Conservation (phyloP, 2,888 invertebrate genomes). For the Neria commutata region DNA sequence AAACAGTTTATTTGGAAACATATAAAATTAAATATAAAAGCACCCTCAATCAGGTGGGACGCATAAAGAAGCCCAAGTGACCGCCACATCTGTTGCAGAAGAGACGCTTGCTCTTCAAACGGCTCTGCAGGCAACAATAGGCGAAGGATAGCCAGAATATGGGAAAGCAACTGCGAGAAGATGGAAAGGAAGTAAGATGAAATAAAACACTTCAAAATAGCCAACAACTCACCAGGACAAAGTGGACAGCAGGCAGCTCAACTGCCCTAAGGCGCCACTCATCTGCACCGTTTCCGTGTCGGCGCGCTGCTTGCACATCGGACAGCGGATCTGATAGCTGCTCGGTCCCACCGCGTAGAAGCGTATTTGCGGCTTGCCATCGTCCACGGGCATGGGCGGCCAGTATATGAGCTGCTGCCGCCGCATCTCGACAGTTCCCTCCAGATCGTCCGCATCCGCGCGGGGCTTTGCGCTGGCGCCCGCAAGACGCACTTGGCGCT, state of each 20-base stretch:
- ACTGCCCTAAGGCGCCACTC: conserved; percentile 46
- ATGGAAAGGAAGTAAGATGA: not conserved
- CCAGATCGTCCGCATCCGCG: conserved; percentile 23
- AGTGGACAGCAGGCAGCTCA: conserved; percentile 49
- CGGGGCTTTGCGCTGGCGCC: conserved; percentile 15
- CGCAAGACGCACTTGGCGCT: conserved; percentile 25
- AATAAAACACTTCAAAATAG: not conserved
- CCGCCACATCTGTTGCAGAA: conserved; percentile 59
- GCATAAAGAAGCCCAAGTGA: conserved; percentile 55
- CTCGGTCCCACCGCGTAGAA: conserved; percentile 56
- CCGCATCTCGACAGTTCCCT: conserved; percentile 18
- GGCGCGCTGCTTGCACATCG: conserved; percentile 47
- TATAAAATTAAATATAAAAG: not conserved
- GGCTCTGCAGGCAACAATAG: conserved; percentile 53
- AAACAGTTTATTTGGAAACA: too few species aligned
- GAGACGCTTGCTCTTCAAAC: conserved; percentile 50
- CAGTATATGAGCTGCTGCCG: conserved; percentile 22
- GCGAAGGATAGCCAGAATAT: conserved; percentile 54
- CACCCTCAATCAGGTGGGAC: conserved; percentile 38
- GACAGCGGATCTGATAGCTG: conserved; percentile 50
- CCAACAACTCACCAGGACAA: conserved; percentile 47
- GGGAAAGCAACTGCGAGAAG: conserved; percentile 53
- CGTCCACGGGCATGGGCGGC: conserved; percentile 17
- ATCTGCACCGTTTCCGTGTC: conserved; percentile 51
- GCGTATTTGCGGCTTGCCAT: conserved; percentile 47